Evolutionary conservation across 2,888 invertebrate genomes (phyloP).

Genomic region (Lysandra bellargus): DNA sequence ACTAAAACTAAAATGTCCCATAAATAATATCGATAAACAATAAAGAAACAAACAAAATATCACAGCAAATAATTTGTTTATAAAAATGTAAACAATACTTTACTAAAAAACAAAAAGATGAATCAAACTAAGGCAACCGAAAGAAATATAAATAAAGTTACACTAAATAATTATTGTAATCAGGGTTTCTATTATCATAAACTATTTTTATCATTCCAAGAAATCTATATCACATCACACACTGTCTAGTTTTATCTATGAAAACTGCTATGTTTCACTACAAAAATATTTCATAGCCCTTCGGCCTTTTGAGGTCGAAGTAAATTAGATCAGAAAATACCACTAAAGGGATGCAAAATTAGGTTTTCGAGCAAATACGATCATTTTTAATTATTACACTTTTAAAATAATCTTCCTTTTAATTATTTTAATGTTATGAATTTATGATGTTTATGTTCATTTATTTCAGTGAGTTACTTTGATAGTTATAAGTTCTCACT

Average conservation of each 20-base stretch:
- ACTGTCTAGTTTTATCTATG: constrained; percentile 1
- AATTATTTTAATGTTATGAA: too few species aligned
- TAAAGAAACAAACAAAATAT: background rate
- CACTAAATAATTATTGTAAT: background rate
- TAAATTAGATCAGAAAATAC: background rate
- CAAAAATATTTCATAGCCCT: background rate
- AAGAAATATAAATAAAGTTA: background rate
- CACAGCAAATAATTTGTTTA: background rate
- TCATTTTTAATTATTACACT: background rate
- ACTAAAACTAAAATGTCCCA: background rate
- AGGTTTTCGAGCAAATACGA: background rate
- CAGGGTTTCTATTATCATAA: background rate
- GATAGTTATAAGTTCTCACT: background rate
- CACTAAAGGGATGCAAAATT: constrained; percentile 9
- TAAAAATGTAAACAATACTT: background rate
- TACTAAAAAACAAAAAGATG: constrained; percentile 1
- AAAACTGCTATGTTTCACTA: background rate
- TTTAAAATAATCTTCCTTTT: too few species aligned
- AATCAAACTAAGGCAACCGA: background rate
- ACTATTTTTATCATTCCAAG: constrained; percentile 12
- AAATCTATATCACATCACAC: constrained; percentile 1
- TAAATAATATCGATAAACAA: background rate
- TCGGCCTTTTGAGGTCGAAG: background rate
- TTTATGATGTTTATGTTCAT: background rate
- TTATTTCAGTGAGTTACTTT: background rate